These are phyloP conservation scores for Noctilio leporinus DNA, from an alignment of 2,113 vertebrate species.

Conservation along the genomic window DNA sequence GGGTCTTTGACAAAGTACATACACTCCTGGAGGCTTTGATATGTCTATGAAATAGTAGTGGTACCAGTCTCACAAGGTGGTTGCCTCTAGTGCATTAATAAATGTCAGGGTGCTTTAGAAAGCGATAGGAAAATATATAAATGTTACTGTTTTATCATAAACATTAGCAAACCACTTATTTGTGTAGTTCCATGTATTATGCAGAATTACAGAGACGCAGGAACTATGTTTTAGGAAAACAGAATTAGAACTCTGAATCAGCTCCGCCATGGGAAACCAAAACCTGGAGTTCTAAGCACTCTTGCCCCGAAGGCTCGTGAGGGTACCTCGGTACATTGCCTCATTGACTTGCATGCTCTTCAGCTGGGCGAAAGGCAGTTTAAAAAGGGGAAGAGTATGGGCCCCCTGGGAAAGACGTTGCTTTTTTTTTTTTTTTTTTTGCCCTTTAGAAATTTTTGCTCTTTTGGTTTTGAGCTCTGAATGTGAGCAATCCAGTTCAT, in stretches of 20 bases:
- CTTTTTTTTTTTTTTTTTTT: conserved; percentile 21
- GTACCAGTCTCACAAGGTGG: background rate
- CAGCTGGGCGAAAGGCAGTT: background rate
- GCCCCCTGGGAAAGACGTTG: conserved; percentile 32
- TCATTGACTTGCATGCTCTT: background rate
- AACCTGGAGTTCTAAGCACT: background rate
- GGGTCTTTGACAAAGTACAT: background rate
- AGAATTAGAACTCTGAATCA: conserved; percentile 14
- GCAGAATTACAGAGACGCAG: background rate
- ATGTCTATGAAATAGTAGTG: background rate
- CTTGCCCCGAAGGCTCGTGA: background rate
- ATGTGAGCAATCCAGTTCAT: conserved; percentile 52
- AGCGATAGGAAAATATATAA: conserved; percentile 25
- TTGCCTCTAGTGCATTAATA: background rate
- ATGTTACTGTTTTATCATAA: background rate
- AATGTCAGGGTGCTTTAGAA: background rate
- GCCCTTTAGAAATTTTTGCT: conserved; percentile 55
- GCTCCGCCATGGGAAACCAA: background rate
- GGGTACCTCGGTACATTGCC: background rate
- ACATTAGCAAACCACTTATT: background rate
- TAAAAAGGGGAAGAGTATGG: background rate
- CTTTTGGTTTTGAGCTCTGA: conserved; percentile 55
- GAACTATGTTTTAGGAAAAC: background rate
- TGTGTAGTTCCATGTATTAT: background rate
- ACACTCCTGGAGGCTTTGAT: background rate